Conservation (phyloP, 2,888 invertebrate species). For the Tortrix viridana region DNA sequence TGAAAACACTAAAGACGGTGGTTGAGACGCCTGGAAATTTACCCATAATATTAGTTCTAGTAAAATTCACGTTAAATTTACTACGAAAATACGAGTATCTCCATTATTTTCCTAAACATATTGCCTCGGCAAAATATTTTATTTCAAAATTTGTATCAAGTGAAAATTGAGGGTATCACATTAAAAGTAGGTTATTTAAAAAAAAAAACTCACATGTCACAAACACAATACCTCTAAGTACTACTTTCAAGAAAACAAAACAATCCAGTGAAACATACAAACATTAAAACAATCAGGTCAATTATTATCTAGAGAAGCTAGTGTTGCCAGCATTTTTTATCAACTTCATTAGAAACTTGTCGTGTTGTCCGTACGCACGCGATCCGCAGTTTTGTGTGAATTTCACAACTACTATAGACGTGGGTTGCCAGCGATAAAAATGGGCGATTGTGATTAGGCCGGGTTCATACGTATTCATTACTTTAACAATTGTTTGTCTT, state of each 20-base stretch:
- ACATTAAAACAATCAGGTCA: constrained; percentile 28
- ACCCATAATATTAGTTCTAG: too few species aligned
- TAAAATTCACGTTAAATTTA: too few species aligned
- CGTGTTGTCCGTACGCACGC: constrained; percentile 30
- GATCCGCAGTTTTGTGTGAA: constrained; percentile 43
- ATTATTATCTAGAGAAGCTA: constrained; percentile 34
- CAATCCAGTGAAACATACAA: not conserved
- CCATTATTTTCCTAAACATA: too few species aligned
- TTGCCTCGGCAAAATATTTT: too few species aligned
- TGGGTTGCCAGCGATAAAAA: constrained; percentile 48
- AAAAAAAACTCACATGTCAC: not conserved
- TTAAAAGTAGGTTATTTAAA: too few species aligned
- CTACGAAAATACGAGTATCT: too few species aligned
- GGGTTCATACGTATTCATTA: not conserved
- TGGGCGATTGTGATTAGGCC: constrained; percentile 29
- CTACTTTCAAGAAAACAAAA: not conserved
- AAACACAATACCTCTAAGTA: not conserved
- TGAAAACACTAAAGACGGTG: too few species aligned
- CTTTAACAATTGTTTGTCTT: not conserved
- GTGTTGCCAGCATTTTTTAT: constrained; percentile 17
- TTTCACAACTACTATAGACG: constrained; percentile 49
- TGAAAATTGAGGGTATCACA: too few species aligned
- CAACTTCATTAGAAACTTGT: constrained; percentile 30
- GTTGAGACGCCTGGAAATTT: too few species aligned
- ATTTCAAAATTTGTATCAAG: too few species aligned